Evolutionary conservation across 2,888 invertebrate genomes (phyloP).

Genomic region (Phlogophora meticulosa): DNA sequence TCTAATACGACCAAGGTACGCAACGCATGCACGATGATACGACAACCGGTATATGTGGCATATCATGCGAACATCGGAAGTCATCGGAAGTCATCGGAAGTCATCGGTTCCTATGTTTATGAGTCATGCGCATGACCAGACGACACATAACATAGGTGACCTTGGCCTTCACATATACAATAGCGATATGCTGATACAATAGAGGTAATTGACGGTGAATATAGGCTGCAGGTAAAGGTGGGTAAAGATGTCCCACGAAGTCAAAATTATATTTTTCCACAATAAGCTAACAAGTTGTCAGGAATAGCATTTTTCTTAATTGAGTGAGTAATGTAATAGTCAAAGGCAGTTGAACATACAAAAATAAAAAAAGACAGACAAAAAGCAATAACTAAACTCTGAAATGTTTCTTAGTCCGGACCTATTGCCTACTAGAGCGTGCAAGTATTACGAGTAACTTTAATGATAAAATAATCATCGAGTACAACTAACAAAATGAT

Average conservation of each 20-base stretch:
- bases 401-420: too few species aligned
- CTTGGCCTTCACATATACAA: constrained; percentile 43
- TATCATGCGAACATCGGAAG: constrained; percentile 32
- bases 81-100: constrained; percentile 45
- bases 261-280: background rate
- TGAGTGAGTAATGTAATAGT: too few species aligned
- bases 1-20: constrained; percentile 1
- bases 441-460: too few species aligned
- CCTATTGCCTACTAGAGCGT: too few species aligned
- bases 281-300: background rate
- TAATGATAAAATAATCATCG: background rate
- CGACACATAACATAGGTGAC: constrained; percentile 11
- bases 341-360: too few species aligned
- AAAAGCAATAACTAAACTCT: too few species aligned
- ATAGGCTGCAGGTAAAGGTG: constrained; percentile 8
- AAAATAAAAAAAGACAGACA: too few species aligned
- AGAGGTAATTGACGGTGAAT: constrained; percentile 13
- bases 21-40: constrained; percentile 18
- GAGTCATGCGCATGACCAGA: constrained; percentile 55
- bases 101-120: constrained; percentile 41
- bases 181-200: constrained; percentile 28
- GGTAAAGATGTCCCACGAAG: background rate
- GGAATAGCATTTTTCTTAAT: background rate
- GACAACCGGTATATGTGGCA: constrained; percentile 21
- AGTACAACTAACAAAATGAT: background rate